Base-by-base conservation (phyloP, 53 echinoderm and acorn worm species). In the Henricia sp. region DNA sequence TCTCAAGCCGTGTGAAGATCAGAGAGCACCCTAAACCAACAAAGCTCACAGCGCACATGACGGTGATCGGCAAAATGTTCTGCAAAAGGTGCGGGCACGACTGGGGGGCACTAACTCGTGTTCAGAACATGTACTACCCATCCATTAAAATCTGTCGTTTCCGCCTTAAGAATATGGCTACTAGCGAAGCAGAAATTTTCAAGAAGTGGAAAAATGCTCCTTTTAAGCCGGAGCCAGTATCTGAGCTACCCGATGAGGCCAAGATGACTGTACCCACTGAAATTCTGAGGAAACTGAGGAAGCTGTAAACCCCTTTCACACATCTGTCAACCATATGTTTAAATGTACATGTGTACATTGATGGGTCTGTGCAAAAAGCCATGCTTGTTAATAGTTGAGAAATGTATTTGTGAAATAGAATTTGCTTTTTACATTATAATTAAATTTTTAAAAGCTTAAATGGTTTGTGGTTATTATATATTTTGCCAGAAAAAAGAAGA, bases 1-100 rank as follows among this genome's bases (percentile, higher is more conserved):
- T 92, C 55, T 35, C 51, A 9, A 28, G 34, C 35, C 55, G 77
- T 12, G 75, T 82, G 46, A 57, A 72, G 9, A 74, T 82, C 37
- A 82, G 67, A 60, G 85, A 53, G 43, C 92, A 89, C 65, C 82
- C 86, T 10, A 92, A 92, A 29, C 92, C 92, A 24, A 86, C 82
- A 38, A 53, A 41, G 40, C 44, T 92, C 1, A 86, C 74, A 23
- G 37, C 86, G 12, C 52, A 73, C 48, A 56, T 39, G 6, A 82
- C 76, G 27, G 55, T 65, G 26, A 78, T 87, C 5, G 91, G 83
- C 6, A 87, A 82, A 65, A 67, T 91, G 19, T 68, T 37, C 68
- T 91, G 91, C 67, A 82, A 83, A 35, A 83, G 58, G 34, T 91
- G 91, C 17, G 74, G 72, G 2, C 52, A 74, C 12, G 71, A 73